Percentiles rank a stretch among this genome's conserved stretches.
Conservation (phyloP, 1,140 invertebrate species). For the Liolophura sinensis region DNA sequence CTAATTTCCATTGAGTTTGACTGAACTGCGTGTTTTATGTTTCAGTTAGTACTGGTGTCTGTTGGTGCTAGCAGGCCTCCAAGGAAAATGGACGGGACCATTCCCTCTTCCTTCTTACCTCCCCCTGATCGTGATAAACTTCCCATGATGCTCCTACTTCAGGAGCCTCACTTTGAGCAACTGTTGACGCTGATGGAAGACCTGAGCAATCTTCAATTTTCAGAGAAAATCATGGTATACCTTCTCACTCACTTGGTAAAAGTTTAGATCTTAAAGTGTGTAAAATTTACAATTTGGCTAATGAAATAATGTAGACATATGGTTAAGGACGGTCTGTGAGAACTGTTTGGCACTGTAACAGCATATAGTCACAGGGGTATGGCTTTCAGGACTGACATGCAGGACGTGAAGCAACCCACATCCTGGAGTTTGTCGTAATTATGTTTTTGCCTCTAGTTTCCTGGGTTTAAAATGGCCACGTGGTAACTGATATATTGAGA, state of each 20-base stretch:
- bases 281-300: too few relatives aligned
- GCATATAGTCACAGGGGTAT: too few relatives aligned
- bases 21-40: constrained; percentile 20
- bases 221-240: constrained; percentile 63
- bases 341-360: too few relatives aligned
- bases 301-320: too few relatives aligned
- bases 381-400: too few relatives aligned
- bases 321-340: too few relatives aligned
- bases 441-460: too few relatives aligned
- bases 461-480: too few relatives aligned
- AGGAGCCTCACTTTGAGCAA: constrained; percentile 86
- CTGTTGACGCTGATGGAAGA: constrained; percentile 88
- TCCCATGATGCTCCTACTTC: constrained; percentile 81
- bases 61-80: constrained; percentile 77
- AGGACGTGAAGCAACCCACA: too few relatives aligned
- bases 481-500: too few relatives aligned
- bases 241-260: background rate
- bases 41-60: constrained; percentile 84
- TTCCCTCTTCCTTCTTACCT: constrained; percentile 50
- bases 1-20: background rate
- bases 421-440: too few relatives aligned
- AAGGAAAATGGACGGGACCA: constrained; percentile 62
- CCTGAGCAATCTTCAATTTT: constrained; percentile 71
- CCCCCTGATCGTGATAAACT: constrained; percentile 80
- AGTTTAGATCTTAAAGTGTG: too few relatives aligned